Evolutionary conservation across 2,888 invertebrate genomes (phyloP), one percentile per base, ranked within the genome.

Genomic region (Apocheima hispidaria): DNA sequence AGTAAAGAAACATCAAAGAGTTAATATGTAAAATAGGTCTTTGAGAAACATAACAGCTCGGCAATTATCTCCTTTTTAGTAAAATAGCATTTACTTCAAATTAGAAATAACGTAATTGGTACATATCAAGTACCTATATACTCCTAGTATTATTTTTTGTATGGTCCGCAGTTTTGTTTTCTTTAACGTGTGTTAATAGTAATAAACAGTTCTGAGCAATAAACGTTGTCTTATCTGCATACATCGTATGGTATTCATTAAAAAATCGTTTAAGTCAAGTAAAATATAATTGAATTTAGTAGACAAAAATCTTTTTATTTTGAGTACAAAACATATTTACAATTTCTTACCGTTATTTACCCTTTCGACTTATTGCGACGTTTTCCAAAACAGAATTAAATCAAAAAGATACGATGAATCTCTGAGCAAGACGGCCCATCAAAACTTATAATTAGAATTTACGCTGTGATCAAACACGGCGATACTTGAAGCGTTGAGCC

Each of bases 401-500:
- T 21, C 12, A 12, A 10, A 4, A 40, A 40, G 10, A 7, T 12
- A 28, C n/a, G 14, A 28, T 16, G 5, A 30, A 35, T 4, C 33
- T 48, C 48, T 48, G 48, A 33, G 4, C 5, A 16, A 35, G 48
- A 48, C 48, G 12, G 30, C 33, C 30, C 21, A 33, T 48, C 48
- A 48, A 20, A 48, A 48, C 48, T 48, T 48, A n/a, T 48, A 33
- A 33, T 48, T 18, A 48, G 26, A 48, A 33, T 18, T 21, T 40
- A 4, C 5, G 40, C 21, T 40, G 20, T 21, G 1, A 4, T 12
- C n/a, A 16, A n/a, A 36, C 7, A 7, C 14, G n/a, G 6, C 36
- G 14, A 16, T 9, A 36, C 36, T 36, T 36, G 36, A 16, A 35
- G 3, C 12, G 30, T 9, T 12, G 12, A 12, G n/a, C n/a, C n/a